These are phyloP conservation scores for Rhagologus leucostigma DNA, from an alignment of 2,113 vertebrate genomes.

Conservation along the genomic window DNA sequence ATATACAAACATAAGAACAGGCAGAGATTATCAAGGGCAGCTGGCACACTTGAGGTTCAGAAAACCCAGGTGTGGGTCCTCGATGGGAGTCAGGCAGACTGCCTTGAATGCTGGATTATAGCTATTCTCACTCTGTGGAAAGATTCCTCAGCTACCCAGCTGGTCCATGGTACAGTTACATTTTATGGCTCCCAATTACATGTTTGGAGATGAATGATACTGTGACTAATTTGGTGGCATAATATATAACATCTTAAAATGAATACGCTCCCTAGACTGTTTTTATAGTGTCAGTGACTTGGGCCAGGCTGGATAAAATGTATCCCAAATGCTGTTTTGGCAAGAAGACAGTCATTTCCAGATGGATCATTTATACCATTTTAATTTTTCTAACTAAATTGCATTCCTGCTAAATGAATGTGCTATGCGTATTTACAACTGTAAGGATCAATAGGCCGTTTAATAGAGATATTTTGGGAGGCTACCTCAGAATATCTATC, in stretches of 20 bases:
- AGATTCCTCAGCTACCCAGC: neutral
- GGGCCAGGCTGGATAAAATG: neutral
- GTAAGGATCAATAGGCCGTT: neutral
- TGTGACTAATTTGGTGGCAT: conserved; percentile 40
- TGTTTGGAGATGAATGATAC: conserved; percentile 6
- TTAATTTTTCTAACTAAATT: conserved; percentile 23
- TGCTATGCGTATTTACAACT: neutral
- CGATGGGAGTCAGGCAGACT: rapidly evolving
- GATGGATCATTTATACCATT: conserved; percentile 26
- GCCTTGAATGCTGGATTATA: neutral
- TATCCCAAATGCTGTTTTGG: conserved; percentile 45
- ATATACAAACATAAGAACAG: neutral
- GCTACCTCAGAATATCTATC: neutral
- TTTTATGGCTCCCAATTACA: neutral
- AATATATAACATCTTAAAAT: conserved; percentile 28
- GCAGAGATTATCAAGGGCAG: neutral
- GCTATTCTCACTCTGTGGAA: neutral
- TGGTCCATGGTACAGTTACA: neutral
- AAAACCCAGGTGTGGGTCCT: neutral
- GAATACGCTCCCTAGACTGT: neutral
- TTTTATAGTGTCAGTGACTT: conserved; percentile 12
- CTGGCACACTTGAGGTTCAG: neutral
- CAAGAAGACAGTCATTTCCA: neutral
- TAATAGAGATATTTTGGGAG: neutral
- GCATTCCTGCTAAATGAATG: neutral